Conservation (phyloP, 2,888 invertebrate species). For the Barypeithes pellucidus region DNA sequence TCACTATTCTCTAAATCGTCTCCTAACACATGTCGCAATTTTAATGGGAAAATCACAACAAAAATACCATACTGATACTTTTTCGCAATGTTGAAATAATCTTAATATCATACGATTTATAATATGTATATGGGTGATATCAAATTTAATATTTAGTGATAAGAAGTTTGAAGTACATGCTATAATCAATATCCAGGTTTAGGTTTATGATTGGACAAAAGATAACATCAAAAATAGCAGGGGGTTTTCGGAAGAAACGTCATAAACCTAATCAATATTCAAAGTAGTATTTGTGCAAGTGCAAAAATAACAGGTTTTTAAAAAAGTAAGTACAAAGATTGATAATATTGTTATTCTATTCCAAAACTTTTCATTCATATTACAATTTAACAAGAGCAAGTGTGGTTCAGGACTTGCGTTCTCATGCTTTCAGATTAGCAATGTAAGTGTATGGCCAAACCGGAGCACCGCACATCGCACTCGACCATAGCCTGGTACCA, state of each 20-base stretch:
- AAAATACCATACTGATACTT: background rate
- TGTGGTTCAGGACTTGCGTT: too few species aligned
- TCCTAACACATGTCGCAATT: constrained; percentile 1
- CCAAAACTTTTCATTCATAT: too few species aligned
- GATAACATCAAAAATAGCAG: background rate
- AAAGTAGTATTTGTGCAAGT: background rate
- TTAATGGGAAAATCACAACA: background rate
- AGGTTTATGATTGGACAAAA: constrained; percentile 1
- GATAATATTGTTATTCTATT: too few species aligned
- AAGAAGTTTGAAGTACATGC: constrained; percentile 16
- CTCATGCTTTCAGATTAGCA: too few species aligned
- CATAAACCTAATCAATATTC: constrained; percentile 7
- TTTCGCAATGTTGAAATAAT: constrained; percentile 1
- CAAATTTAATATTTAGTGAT: background rate
- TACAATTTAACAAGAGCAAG: too few species aligned
- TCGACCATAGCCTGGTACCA: too few species aligned
- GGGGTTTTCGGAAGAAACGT: constrained; percentile 6
- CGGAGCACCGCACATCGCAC: too few species aligned
- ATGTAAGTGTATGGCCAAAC: too few species aligned
- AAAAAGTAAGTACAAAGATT: background rate
- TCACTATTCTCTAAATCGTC: background rate
- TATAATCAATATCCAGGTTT: constrained; percentile 18
- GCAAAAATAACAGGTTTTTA: background rate
- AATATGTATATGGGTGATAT: background rate
- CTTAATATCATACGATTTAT: background rate